phyloP scores from a whole-genome alignment of 2,113 vertebrate genomes.

The Cromileptes altivelis region DNA sequence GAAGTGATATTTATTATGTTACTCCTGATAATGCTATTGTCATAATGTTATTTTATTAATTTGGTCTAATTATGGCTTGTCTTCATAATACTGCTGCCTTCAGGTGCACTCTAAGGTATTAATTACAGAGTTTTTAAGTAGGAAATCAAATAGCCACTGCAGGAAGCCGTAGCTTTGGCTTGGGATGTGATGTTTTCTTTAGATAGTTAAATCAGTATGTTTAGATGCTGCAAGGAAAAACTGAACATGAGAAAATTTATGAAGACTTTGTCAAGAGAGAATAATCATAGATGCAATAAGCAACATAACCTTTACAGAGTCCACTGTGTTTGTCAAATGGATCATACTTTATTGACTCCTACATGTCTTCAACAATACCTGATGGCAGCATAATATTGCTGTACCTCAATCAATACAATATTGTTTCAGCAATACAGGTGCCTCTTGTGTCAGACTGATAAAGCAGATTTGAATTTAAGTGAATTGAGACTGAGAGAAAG shows the following conservation, averaged over 20 bases:
- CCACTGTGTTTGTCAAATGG: not conserved
- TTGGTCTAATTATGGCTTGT: constrained; percentile 17
- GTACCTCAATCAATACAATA: constrained; percentile 53
- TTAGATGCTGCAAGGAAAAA: not conserved
- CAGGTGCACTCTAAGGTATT: not conserved
- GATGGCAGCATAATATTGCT: constrained; percentile 43
- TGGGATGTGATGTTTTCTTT: not conserved
- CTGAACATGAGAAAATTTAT: not conserved
- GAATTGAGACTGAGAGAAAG: constrained; percentile 49
- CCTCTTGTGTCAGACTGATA: constrained; percentile 44
- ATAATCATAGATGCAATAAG: not conserved
- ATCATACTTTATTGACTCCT: constrained; percentile 32
- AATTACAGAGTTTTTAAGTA: not conserved
- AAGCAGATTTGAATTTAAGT: constrained; percentile 54
- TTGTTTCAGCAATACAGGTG: constrained; percentile 34
- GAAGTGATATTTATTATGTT: constrained; percentile 35
- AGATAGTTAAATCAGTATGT: not conserved
- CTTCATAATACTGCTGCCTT: not conserved
- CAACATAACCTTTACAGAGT: not conserved
- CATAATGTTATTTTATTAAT: constrained; percentile 4
- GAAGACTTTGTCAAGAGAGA: not conserved
- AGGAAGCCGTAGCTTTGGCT: not conserved
- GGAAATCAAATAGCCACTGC: not conserved
- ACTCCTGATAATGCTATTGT: no score
- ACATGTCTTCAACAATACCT: constrained; percentile 23